Evolutionary conservation across 2,797 vertebrate genomes (phyloP).

Genomic region (Macropodus opercularis): DNA sequence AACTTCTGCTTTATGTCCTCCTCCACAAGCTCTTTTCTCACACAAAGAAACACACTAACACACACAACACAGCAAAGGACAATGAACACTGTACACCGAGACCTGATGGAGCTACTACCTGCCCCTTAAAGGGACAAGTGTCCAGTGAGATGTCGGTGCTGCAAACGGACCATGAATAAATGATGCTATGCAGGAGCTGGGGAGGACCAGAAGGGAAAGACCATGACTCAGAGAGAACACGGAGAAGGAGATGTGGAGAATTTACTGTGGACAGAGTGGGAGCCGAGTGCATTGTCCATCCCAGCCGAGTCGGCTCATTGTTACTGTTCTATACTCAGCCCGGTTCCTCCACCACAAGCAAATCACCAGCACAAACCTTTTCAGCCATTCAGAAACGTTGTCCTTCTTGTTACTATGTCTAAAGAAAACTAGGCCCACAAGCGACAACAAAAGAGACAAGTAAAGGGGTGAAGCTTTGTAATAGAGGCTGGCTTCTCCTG

Average conservation of each 20-base stretch:
- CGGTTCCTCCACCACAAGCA: too few species aligned
- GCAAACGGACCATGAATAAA: constrained; percentile 45
- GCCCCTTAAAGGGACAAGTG: neutral
- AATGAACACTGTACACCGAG: neutral
- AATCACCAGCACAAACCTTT: too few species aligned
- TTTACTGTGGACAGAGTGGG: constrained; percentile 5
- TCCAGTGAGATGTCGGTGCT: constrained; percentile 14
- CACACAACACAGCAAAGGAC: constrained; percentile 1
- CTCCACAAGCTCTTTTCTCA: neutral
- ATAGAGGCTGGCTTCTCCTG: constrained; percentile 15
- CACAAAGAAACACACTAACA: neutral
- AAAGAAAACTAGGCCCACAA: neutral
- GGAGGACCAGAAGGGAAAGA: neutral
- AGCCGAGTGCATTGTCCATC: neutral
- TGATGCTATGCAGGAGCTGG: constrained; percentile 18
- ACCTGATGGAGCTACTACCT: constrained; percentile 1
- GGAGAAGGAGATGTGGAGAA: neutral
- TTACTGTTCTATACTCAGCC: neutral
- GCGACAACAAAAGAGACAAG: neutral
- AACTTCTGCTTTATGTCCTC: constrained; percentile 9
- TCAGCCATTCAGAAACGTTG: too few species aligned
- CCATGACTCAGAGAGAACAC: constrained; percentile 13
- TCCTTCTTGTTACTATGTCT: neutral
- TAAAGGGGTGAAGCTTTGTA: neutral
- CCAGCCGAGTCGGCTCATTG: too few species aligned